Evolutionary conservation across 1,140 invertebrate species (phyloP).

Genomic region (Drosophila novamexicana): DNA sequence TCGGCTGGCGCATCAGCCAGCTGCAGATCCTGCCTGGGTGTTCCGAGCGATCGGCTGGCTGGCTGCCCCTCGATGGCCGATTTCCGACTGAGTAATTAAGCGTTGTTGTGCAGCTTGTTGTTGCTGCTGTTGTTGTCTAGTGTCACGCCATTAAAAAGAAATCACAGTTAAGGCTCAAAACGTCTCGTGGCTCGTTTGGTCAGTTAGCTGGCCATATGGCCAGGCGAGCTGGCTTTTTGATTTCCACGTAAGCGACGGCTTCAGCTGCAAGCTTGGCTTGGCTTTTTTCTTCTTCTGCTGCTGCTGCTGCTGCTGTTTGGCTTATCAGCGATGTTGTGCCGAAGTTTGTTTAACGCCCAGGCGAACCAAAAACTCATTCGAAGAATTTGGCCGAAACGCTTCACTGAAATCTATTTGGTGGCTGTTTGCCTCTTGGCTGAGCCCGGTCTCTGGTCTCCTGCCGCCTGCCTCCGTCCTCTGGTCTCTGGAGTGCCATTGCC

Average conservation of each 20-base stretch:
- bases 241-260: conserved; percentile 71
- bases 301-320: conserved; percentile 1
- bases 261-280: conserved; percentile 6
- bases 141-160: conserved; percentile 82
- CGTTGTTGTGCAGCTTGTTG: conserved; percentile 62
- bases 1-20: conserved; percentile 54
- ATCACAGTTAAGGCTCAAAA: conserved; percentile 70
- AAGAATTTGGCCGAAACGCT: conserved; percentile 65
- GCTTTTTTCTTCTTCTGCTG: background rate
- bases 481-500: conserved; percentile 81
- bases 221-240: conserved; percentile 47
- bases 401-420: conserved; percentile 70
- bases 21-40: conserved; percentile 69
- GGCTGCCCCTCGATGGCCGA: conserved; percentile 55
- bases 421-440: conserved; percentile 14
- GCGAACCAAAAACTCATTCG: conserved; percentile 71
- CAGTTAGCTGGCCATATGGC: conserved; percentile 55
- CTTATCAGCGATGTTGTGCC: conserved; percentile 71
- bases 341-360: conserved; percentile 68
- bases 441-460: conserved; percentile 51
- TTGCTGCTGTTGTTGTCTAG: conserved; percentile 66
- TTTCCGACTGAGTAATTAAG: conserved; percentile 82
- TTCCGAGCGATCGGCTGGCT: conserved; percentile 58
- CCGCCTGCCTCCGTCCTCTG: conserved; percentile 50
- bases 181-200: conserved; percentile 58